Base-by-base conservation (phyloP, 2,797 vertebrate species). In the Halcyon badia region DNA sequence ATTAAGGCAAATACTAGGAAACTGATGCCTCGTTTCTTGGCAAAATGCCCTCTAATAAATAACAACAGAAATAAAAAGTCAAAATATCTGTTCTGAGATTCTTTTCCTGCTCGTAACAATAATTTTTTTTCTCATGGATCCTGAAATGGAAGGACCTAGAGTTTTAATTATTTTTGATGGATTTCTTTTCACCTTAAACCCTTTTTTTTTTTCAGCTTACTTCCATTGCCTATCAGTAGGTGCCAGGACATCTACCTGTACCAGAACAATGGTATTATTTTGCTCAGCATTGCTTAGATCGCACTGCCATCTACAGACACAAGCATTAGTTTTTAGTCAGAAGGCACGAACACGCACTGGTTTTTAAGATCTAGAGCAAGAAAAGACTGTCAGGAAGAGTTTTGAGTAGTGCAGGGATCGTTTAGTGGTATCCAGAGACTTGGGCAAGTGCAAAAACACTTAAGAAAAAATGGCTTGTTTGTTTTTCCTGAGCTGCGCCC, bases 231-330 rank as follows among this genome's bases (percentile, higher is more conserved):
- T 37, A 3, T 35, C 65, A 58, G 4, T 76, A 44, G 28, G 5
- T 82, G 20, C 31, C 46, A 51, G 17, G 26, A 79, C 49, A 60
- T 51, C 12, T 6, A 77, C 20, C 72, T 79, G 16, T 6, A 16
- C 11, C 31, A 73, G 46, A 66, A 56, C 52, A 71, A 48, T n/a
- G n/a, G 2, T 6, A 21, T 41, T 71, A 28, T 64, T 54, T 30
- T 58, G 1, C 64, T 49, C 48, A 54, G 10, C 51, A 68, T 91
- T 95, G 17, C 68, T 82, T 84, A 70, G 56, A 61, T 93, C 70
- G 61, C 77, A 92, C 73, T 95, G 97, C 93, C 97, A 85, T 95
- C 94, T 96, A 83, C 60, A 95, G 95, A 90, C 51, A 12, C 0
- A 2, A 73, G 4, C 15, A 9, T 54, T 64, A 24, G 10, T 71